A percentile compares a stretch with the other conserved stretches of the same genome.
phyloP scores from a whole-genome alignment of 2,888 invertebrate genomes.

The Aspidiotus rigidus region DNA sequence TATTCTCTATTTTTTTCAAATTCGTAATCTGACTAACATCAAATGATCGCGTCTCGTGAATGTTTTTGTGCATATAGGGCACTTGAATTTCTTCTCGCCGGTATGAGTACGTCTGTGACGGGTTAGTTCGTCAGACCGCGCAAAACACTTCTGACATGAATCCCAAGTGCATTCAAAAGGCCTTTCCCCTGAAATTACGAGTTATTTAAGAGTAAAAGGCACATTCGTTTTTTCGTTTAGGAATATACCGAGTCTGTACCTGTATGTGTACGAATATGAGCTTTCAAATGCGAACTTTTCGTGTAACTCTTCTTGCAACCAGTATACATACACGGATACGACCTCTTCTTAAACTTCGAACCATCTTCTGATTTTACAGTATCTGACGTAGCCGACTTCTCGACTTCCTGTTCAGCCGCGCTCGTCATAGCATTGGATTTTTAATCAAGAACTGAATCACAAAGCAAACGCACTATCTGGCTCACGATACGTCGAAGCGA shows the following conservation, averaged over 20 bases:
- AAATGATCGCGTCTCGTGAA: not conserved
- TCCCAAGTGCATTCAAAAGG: not conserved
- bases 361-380: not conserved
- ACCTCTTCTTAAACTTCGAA: not conserved
- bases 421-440: too few relatives aligned
- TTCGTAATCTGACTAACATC: not conserved
- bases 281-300: conserved; percentile 2
- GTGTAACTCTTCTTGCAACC: conserved; percentile 1
- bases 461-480: too few relatives aligned
- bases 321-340: not conserved
- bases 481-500: too few relatives aligned
- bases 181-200: not conserved
- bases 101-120: not conserved
- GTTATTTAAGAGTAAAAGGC: not conserved
- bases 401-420: too few relatives aligned
- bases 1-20: too few relatives aligned
- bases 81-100: not conserved
- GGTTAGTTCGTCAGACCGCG: not conserved
- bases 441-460: too few relatives aligned
- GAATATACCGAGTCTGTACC: not conserved
- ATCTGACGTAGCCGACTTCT: not conserved
- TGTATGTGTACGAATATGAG: not conserved
- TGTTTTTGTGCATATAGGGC: not conserved
- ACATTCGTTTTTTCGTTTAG: not conserved
- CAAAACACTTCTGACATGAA: not conserved